These are phyloP conservation scores for Vanacampus margaritifer DNA, from an alignment of 2,113 vertebrate species.

Conservation along the genomic window DNA sequence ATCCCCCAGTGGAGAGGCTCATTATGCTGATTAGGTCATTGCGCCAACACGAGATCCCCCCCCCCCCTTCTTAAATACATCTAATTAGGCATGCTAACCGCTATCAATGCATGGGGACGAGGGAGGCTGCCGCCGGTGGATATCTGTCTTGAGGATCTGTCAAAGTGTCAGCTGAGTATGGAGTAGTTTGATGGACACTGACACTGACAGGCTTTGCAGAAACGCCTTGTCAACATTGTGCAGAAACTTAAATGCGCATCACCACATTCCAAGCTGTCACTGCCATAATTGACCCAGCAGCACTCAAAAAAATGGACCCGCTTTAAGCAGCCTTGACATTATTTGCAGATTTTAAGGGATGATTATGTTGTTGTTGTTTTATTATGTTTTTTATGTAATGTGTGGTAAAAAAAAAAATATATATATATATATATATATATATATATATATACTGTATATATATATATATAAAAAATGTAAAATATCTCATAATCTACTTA, in stretches of 20 bases:
- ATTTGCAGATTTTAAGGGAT: not conserved
- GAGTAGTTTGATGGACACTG: constrained; percentile 28
- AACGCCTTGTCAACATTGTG: constrained; percentile 20
- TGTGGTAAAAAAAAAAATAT: too few species aligned
- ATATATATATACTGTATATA: too few species aligned
- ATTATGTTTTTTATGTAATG: not conserved
- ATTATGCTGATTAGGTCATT: constrained; percentile 67
- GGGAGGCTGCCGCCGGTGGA: constrained; percentile 29
- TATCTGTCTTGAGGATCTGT: constrained; percentile 60
- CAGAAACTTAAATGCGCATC: not conserved
- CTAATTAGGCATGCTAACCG: constrained; percentile 64
- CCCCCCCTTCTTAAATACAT: constrained; percentile 39
- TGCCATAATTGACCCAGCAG: not conserved
- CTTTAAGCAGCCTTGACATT: not conserved
- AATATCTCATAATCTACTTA: too few species aligned
- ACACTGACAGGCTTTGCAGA: constrained; percentile 29
- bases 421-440: too few species aligned
- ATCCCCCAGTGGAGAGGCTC: constrained; percentile 61
- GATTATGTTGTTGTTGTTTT: not conserved
- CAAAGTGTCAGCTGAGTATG: constrained; percentile 28
- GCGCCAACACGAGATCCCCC: constrained; percentile 47
- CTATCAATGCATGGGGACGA: constrained; percentile 32
- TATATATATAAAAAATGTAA: too few species aligned
- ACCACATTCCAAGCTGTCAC: constrained; percentile 4
- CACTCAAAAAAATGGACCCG: not conserved